Base-by-base conservation (phyloP, 2,113 vertebrate genomes). In the Lethenteron camtschaticum region DNA sequence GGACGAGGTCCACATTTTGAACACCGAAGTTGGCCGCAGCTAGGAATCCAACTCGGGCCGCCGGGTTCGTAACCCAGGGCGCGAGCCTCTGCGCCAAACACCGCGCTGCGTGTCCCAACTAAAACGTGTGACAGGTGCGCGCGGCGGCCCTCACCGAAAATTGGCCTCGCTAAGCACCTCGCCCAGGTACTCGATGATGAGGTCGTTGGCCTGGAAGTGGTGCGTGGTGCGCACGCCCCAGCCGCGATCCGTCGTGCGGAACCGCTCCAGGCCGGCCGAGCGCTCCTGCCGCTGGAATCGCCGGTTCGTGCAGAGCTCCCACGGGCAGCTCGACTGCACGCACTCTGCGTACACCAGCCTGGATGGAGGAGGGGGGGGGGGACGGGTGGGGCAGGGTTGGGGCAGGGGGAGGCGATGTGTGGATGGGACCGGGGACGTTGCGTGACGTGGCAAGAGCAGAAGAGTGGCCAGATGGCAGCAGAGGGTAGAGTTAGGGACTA, bases 291-390 rank as follows among this genome's bases (percentile, higher is more conserved):
- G 79, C 81, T 99, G 94, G 76, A 96, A 96, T 69, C 87, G 79
- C 79, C 96, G 94, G 77, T 99, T 99, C 75, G 87, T 87, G 71
- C 94, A 99, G 3, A 79, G 82, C 11, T 96, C 92, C 3, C 78
- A 90, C 1, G 94, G 94, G 70, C 94, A 99, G 0, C 88, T 87
- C 77, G 88, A 91, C 9, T 86, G 89, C 8, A 88, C 90, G 57
- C 92, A 99, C 77, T 99, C 94, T 0, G 91, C 90, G 79, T 88
- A 95, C 77, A 94, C 96, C 91, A 99, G 96, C 79, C 94, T 96
- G 68, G 59, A 63, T 13, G 16, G 59, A 63, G 8, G 59, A 63
- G 59, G 59, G 59, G 16, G 41, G 59, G 16, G 59, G 16, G 4
- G 59, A 16, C 16, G 59, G 59, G 5, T 13, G 59, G 24, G 59